Evolutionary conservation across 2,797 vertebrate genomes (phyloP).

Genomic region (Cossypha caffra): DNA sequence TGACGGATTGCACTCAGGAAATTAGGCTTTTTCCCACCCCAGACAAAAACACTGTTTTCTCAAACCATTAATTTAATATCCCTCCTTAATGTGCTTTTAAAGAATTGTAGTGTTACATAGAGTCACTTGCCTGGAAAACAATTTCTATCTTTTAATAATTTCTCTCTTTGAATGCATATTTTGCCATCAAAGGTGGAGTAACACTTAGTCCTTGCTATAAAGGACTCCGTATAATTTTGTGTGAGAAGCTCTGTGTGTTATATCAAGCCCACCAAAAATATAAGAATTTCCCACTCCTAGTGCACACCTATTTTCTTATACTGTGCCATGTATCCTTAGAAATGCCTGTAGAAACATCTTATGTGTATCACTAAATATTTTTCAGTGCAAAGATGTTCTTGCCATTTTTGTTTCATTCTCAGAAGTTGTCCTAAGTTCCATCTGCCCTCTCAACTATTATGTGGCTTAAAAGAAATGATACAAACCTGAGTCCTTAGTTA

Average conservation of each 20-base stretch:
- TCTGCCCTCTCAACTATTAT: not conserved
- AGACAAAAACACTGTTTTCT: not conserved
- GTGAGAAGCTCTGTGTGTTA: not conserved
- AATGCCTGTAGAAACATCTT: not conserved
- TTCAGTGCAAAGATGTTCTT: not conserved
- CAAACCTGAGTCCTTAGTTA: not conserved
- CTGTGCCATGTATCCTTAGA: not conserved
- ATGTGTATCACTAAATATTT: conserved; percentile 13
- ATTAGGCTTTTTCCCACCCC: not conserved
- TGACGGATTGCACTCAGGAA: not conserved
- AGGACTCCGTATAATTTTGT: not conserved
- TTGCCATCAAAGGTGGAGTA: not conserved
- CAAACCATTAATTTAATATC: conserved; percentile 45
- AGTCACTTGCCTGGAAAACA: not conserved
- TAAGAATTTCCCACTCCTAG: not conserved
- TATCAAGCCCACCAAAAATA: not conserved
- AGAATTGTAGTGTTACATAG: not conserved
- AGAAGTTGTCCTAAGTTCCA: not conserved
- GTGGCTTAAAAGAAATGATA: conserved; percentile 31
- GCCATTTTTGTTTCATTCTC: conserved; percentile 13
- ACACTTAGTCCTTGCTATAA: not conserved
- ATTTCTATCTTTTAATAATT: not conserved
- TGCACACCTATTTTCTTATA: not conserved
- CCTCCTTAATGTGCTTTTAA: conserved; percentile 22
- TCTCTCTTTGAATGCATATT: not conserved